Evolutionary conservation across 2,113 vertebrate genomes (phyloP).

Genomic region (Dromiciops gliroides): DNA sequence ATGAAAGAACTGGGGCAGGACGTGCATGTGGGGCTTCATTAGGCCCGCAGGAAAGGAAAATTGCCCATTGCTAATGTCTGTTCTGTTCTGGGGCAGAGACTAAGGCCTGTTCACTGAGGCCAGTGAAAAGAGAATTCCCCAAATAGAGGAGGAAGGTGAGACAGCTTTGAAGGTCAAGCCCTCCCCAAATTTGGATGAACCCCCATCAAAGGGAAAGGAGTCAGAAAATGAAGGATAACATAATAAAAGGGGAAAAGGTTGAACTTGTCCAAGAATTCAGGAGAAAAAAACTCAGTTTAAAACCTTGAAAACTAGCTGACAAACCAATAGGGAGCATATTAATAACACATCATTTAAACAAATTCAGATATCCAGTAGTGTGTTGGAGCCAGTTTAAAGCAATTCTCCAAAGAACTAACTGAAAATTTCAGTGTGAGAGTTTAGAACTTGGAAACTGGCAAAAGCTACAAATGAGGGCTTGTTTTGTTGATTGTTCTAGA

Average conservation of each 20-base stretch:
- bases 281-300: background rate
- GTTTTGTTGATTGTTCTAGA: background rate
- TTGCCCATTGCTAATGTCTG: background rate
- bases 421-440: background rate
- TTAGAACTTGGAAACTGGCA: background rate
- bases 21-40: background rate
- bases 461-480: background rate
- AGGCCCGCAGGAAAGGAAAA: background rate
- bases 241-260: background rate
- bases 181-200: background rate
- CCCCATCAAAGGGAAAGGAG: background rate
- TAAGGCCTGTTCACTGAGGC: no score
- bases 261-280: background rate
- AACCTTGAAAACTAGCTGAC: background rate
- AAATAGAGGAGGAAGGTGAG: background rate
- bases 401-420: background rate
- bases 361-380: background rate
- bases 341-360: background rate
- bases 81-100: background rate
- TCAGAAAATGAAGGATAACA: background rate
- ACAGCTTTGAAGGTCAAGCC: background rate
- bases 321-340: background rate
- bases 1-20: background rate
- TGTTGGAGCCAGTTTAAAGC: background rate
- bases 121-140: background rate